A percentile compares a stretch with the other conserved stretches of the same genome.
Conservation (phyloP, 1,140 invertebrate species). For the Wasmannia auropunctata region DNA sequence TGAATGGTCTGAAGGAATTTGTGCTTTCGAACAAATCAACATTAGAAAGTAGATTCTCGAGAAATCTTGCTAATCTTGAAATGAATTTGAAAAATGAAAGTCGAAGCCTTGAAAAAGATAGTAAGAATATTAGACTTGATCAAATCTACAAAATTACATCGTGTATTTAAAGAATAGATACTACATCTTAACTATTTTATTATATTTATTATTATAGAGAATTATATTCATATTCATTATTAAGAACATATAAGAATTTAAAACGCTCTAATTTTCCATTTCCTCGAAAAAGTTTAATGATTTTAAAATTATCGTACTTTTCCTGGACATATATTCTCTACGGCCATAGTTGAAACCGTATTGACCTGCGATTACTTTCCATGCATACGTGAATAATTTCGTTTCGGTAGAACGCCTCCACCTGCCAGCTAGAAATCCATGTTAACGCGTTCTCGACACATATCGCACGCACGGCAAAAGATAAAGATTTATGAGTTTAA, state of each 20-base stretch:
- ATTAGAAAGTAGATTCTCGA: neutral
- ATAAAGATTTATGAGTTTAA: neutral
- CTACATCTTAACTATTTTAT: neutral
- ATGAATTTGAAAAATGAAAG: neutral
- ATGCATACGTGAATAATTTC: conserved; percentile 5
- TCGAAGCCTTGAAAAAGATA: neutral
- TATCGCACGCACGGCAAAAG: neutral
- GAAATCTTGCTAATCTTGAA: neutral
- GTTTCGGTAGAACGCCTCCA: conserved; percentile 3
- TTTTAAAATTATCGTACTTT: neutral
- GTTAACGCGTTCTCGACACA: neutral
- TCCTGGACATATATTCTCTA: neutral
- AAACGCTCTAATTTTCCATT: neutral
- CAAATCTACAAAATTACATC: neutral
- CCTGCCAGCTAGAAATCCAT: conserved; percentile 27
- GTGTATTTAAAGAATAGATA: neutral
- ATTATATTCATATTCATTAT: neutral
- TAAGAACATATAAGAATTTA: neutral
- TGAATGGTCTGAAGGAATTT: neutral
- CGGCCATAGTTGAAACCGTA: neutral
- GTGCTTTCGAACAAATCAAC: neutral
- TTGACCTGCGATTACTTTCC: neutral
- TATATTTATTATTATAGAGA: neutral
- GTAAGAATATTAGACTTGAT: neutral
- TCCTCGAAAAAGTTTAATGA: neutral